A percentile compares a stretch with the other conserved stretches of the same genome.
phyloP scores from a whole-genome alignment of 2,888 invertebrate species.

The Scrobipalpa costella region DNA sequence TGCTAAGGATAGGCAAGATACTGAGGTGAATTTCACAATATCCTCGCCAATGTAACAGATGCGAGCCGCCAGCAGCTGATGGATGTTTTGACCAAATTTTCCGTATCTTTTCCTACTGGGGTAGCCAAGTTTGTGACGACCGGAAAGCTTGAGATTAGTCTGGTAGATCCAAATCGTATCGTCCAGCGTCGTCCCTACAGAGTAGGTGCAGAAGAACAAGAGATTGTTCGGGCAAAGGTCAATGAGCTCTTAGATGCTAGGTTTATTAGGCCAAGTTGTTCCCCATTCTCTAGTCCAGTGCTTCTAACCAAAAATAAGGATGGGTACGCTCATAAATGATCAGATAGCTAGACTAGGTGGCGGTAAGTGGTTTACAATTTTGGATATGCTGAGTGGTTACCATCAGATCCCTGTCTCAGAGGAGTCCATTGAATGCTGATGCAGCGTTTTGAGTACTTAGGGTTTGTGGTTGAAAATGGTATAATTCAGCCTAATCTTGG shows the following conservation, averaged over 20 bases:
- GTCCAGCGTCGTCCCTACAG: slow-evolving; percentile 1
- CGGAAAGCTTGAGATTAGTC: slow-evolving; percentile 1
- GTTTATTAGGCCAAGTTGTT: slow-evolving; percentile 24
- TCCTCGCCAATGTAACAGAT: neutral
- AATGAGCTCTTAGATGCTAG: slow-evolving; percentile 22
- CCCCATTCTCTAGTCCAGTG: slow-evolving; percentile 28
- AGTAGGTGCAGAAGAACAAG: neutral
- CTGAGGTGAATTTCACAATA: slow-evolving; percentile 1
- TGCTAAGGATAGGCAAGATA: neutral
- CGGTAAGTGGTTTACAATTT: too few relatives aligned
- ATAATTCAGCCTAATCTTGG: slow-evolving; percentile 25
- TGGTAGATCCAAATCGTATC: neutral
- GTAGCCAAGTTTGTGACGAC: neutral
- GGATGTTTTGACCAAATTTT: too few relatives aligned
- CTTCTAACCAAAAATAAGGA: slow-evolving; percentile 25
- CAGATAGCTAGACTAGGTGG: too few relatives aligned
- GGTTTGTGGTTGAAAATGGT: too few relatives aligned
- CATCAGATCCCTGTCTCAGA: neutral
- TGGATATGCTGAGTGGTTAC: too few relatives aligned
- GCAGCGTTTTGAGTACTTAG: slow-evolving; percentile 27
- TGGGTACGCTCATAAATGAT: too few relatives aligned
- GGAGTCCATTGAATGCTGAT: slow-evolving; percentile 23
- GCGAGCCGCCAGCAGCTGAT: too few relatives aligned
- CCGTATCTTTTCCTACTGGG: too few relatives aligned
- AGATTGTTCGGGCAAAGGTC: slow-evolving; percentile 22